Base-by-base conservation (phyloP, 2,113 vertebrate genomes). In the Nannobrachium achirus region DNA sequence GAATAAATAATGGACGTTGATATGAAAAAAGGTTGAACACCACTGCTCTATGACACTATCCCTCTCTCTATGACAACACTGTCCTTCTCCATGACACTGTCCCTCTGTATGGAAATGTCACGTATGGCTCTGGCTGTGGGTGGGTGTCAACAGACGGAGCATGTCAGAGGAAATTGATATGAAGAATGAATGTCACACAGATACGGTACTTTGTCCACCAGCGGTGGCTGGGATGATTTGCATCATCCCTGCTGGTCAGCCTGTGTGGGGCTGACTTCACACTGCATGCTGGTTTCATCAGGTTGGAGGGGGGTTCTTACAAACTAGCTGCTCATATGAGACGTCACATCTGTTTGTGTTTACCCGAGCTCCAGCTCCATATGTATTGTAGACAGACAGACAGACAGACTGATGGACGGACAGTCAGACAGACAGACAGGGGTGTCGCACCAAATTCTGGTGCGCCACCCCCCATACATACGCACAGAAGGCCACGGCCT, bases 201-300 rank as follows among this genome's bases (percentile, higher is more conserved):
- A 18, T 51, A 51, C 6, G 38, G n/a, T 81, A 67, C 62, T 49
- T n/a, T 25, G 25, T 25, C 25, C 25, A 25, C 25, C 25, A n/a
- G n/a, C 57, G 60, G 66, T 60, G 79, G 60, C 66, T 59, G 6
- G 60, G 19, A 56, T 58, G 77, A 70, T 87, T 76, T 72, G 44
- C 51, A 18, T 55, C 58, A 82, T 66, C 33, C 45, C 55, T 11
- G 69, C 80, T 69, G 69, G 80, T 73, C 80, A 49, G 65, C 58
- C 73, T 80, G 69, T 75, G 76, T 78, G 78, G 69, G 76, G 75
- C 66, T 53, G 39, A 78, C 72, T 77, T 79, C 19, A 15, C 65
- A 18, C 16, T 78, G 57, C 79, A 77, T 74, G 80, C 74, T 82
- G 88, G 76, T 75, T 86, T 84, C 77, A 81, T 82, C 69, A 73